Base-by-base conservation (phyloP, 2,797 vertebrate species). In the Notolepis coatsorum region DNA sequence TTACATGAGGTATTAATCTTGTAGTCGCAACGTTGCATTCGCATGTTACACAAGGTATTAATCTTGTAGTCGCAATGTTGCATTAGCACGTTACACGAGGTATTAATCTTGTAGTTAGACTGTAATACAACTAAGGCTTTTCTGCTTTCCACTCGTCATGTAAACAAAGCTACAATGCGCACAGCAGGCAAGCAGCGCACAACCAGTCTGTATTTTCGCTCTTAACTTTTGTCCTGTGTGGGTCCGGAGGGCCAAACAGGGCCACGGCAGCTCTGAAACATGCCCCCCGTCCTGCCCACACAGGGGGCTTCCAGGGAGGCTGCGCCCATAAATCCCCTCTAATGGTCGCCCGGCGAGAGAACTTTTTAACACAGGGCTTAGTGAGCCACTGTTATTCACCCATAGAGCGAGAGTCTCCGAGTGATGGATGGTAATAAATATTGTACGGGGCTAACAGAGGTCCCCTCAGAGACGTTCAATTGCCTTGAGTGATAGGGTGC, bases 341-440 rank as follows among this genome's bases (percentile, higher is more conserved):
- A 90, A 88, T 84, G 82, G 82, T 83, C 28, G 56, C 75, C 43
- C 55, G 74, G 78, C 51, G 70, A 84, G 86, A 79, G 74, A 88
- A 85, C 77, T 90, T 90, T 89, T 89, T 84, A 88, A 85, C 84
- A 73, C 80, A 54, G 80, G 86, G 82, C 84, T 84, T 82, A 84
- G 83, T 63, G 3, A 70, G 82, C 73, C 84, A 62, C 86, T 85
- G 77, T 84, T 84, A 88, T 80, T 86, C 83, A 84, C 69, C 78
- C 79, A n/a, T 64, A 56, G 57, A 84, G 80, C 51, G 33, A 45
- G 61, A 64, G 65, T 81, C 80, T 77, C 1, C 7, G 77, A 65
- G 79, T 90, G 89, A 87, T 78, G 82, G 80, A 88, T 86, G 68
- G 81, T 80, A 81, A 89, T 88, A 90, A 87, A 90, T 91, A 90